A percentile compares a stretch with the other conserved stretches of the same genome.
These are phyloP conservation scores for Conomelus anceps DNA, from an alignment of 2,888 invertebrate genomes.

Conservation along the genomic window DNA sequence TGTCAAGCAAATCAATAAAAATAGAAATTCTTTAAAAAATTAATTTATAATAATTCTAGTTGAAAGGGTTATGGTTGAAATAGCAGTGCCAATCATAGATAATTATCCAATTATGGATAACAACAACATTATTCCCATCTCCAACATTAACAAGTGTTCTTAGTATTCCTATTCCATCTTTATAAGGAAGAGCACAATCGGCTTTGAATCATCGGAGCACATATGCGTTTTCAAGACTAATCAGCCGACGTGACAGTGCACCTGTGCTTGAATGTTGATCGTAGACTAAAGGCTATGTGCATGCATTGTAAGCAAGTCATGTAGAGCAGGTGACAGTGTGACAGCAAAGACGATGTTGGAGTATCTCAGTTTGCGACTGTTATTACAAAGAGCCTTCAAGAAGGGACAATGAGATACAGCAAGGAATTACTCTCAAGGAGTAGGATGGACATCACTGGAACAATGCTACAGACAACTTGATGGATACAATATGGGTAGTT, in stretches of 20 bases:
- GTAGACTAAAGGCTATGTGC: background rate
- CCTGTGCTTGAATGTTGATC: background rate
- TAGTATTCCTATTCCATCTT: too few relatives aligned
- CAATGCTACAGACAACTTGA: background rate
- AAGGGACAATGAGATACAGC: too few relatives aligned
- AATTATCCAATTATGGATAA: too few relatives aligned
- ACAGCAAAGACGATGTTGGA: background rate
- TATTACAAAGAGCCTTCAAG: background rate
- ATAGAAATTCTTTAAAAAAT: too few relatives aligned
- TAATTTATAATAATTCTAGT: too few relatives aligned
- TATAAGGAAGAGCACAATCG: background rate
- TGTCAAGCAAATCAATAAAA: too few relatives aligned
- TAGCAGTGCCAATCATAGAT: too few relatives aligned
- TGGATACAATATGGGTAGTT: background rate
- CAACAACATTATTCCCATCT: too few relatives aligned
- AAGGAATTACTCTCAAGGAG: too few relatives aligned
- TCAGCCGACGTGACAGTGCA: background rate
- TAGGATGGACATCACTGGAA: background rate
- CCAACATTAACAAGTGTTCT: too few relatives aligned
- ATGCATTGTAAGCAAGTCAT: background rate
- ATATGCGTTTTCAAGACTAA: background rate
- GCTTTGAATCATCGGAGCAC: background rate
- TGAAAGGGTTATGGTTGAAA: too few relatives aligned
- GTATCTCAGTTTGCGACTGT: too few relatives aligned
- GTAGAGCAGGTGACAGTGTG: background rate